Evolutionary conservation across 2,888 invertebrate genomes (phyloP).

Genomic region (Saturnia pavonia): DNA sequence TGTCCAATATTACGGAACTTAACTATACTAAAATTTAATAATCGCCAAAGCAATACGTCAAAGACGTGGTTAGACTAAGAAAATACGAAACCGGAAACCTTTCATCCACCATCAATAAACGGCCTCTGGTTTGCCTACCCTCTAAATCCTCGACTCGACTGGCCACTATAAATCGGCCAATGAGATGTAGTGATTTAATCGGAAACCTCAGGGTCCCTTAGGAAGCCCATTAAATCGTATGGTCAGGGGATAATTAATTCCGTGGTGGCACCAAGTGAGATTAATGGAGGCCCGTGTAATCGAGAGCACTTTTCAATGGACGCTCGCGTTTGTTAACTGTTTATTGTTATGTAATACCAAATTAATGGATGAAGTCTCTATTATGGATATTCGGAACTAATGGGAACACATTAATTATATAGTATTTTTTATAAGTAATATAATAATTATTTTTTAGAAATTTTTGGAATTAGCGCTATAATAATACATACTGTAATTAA

Average conservation of each 20-base stretch:
- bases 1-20: too few relatives aligned
- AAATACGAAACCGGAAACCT: neutral
- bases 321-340: constrained; percentile 45
- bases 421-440: too few relatives aligned
- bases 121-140: constrained; percentile 28
- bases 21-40: neutral
- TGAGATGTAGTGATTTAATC: constrained; percentile 82
- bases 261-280: constrained; percentile 76
- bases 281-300: constrained; percentile 69
- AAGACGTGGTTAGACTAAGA: neutral
- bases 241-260: constrained; percentile 82
- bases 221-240: constrained; percentile 81
- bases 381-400: neutral
- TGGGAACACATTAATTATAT: neutral
- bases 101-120: constrained; percentile 17
- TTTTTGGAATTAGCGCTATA: too few relatives aligned
- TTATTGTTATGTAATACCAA: constrained; percentile 55
- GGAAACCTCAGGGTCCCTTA: constrained; percentile 76
- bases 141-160: constrained; percentile 43
- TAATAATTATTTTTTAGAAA: too few relatives aligned
- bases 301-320: constrained; percentile 71
- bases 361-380: constrained; percentile 17
- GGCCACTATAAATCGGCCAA: constrained; percentile 79
- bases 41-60: neutral
- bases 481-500: too few relatives aligned